phyloP scores from a whole-genome alignment of 2,113 vertebrate genomes.

The Carlito syrichta region DNA sequence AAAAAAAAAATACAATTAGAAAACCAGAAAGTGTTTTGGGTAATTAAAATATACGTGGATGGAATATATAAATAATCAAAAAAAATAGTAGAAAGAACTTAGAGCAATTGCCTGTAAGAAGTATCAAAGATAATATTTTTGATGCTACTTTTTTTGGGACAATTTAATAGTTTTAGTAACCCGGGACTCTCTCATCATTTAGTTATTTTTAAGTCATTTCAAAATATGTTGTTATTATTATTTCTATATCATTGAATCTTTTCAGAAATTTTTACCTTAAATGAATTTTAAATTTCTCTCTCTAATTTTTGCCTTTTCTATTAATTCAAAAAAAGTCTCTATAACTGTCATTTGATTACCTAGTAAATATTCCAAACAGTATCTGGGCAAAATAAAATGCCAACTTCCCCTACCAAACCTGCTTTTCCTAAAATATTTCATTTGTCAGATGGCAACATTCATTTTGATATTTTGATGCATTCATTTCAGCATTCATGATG shows the following conservation, averaged over 20 bases:
- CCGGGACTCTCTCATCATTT: not conserved
- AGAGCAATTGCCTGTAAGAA: not conserved
- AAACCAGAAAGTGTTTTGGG: not conserved
- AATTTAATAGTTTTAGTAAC: not conserved
- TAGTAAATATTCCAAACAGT: not conserved
- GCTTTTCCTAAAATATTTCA: not conserved
- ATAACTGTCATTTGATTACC: not conserved
- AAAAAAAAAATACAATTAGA: not conserved
- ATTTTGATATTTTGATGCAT: too few species aligned
- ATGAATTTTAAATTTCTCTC: not conserved
- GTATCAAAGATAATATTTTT: not conserved
- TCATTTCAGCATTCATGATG: not conserved
- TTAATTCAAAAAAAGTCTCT: not conserved
- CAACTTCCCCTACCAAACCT: not conserved
- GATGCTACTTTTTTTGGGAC: not conserved
- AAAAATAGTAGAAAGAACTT: not conserved
- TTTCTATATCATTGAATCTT: not conserved
- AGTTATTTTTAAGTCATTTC: not conserved
- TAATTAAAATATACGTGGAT: not conserved
- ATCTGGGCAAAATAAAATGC: not conserved
- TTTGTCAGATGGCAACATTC: not conserved
- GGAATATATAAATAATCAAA: not conserved
- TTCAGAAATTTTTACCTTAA: not conserved
- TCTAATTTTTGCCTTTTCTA: not conserved
- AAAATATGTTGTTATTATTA: too few species aligned